Evolutionary conservation across 2,888 invertebrate genomes (phyloP).

Genomic region (Cynaeus angustus): DNA sequence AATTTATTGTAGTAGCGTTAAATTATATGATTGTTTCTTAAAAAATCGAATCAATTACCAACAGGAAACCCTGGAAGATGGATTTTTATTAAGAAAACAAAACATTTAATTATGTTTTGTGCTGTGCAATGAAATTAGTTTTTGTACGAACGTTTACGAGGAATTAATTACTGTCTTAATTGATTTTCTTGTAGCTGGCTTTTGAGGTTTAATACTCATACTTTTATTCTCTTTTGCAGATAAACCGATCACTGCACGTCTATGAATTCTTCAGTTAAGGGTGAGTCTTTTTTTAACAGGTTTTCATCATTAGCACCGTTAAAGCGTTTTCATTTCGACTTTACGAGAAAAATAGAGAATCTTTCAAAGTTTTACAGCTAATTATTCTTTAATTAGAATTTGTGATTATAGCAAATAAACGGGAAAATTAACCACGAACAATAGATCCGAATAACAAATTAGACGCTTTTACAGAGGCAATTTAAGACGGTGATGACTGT

Average conservation of each 20-base stretch:
- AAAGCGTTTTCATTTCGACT: conserved; percentile 7
- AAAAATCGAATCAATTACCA: conserved; percentile 62
- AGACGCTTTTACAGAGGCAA: conserved; percentile 60
- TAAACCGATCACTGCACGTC: conserved; percentile 55
- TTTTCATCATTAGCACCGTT: conserved; percentile 4
- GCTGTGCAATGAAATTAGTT: conserved; percentile 68
- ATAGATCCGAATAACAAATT: conserved; percentile 57
- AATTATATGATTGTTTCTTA: conserved; percentile 62
- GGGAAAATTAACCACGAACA: conserved; percentile 43
- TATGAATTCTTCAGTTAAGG: conserved; percentile 55
- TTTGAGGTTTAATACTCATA: conserved; percentile 62
- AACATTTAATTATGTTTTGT: conserved; percentile 70
- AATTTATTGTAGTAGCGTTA: conserved; percentile 59
- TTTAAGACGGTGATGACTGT: conserved; percentile 60
- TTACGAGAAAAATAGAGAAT: conserved; percentile 18
- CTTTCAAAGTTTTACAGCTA: conserved; percentile 32
- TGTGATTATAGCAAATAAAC: conserved; percentile 42
- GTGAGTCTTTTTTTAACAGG: conserved; percentile 51
- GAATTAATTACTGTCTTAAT: conserved; percentile 69
- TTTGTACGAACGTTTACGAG: conserved; percentile 67
- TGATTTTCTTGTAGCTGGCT: conserved; percentile 68
- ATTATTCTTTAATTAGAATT: conserved; percentile 37
- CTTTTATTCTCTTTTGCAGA: conserved; percentile 58
- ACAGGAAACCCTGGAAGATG: conserved; percentile 65
- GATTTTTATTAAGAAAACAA: conserved; percentile 67